Conservation (phyloP, 2,888 invertebrate genomes). For the Alloplasta piceator region DNA sequence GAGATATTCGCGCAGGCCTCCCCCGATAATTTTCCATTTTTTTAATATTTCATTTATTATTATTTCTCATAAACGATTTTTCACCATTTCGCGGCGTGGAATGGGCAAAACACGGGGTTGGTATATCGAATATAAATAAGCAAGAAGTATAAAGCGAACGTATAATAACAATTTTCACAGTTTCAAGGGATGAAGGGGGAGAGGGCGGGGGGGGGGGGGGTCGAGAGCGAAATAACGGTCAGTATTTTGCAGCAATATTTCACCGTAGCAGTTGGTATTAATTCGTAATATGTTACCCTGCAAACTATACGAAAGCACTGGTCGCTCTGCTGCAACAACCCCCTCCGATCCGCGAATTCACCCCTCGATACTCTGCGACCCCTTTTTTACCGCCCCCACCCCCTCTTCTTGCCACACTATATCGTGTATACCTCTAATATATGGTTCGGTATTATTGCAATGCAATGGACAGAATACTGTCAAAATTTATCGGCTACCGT, state of each 20-base stretch:
- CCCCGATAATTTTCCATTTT: slow-evolving; percentile 44
- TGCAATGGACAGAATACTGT: slow-evolving; percentile 84
- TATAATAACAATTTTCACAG: slow-evolving; percentile 76
- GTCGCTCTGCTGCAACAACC: slow-evolving; percentile 51
- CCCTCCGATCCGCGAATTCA: slow-evolving; percentile 26
- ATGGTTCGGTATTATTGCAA: slow-evolving; percentile 83
- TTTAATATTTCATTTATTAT: slow-evolving; percentile 57
- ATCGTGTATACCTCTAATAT: slow-evolving; percentile 79
- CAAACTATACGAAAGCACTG: slow-evolving; percentile 81
- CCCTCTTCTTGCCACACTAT: slow-evolving; percentile 1
- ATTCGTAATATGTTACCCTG: slow-evolving; percentile 83
- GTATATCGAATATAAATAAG: slow-evolving; percentile 75
- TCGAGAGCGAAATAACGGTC: slow-evolving; percentile 82
- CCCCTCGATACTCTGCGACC: slow-evolving; percentile 59
- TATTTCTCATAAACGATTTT: slow-evolving; percentile 62
- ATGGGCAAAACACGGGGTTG: slow-evolving; percentile 24
- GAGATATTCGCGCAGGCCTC: slow-evolving; percentile 29
- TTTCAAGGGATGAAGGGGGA: slow-evolving; percentile 44
- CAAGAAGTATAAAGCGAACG: slow-evolving; percentile 76
- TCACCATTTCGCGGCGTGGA: slow-evolving; percentile 39
- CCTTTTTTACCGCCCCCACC: slow-evolving; percentile 55
- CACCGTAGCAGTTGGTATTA: slow-evolving; percentile 84
- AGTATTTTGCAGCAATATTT: slow-evolving; percentile 83
- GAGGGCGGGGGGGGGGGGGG: slow-evolving; percentile 42
- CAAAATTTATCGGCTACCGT: slow-evolving; percentile 83